These are phyloP conservation scores for Rhagonycha fulva DNA, from an alignment of 2,888 invertebrate genomes.

Conservation along the genomic window DNA sequence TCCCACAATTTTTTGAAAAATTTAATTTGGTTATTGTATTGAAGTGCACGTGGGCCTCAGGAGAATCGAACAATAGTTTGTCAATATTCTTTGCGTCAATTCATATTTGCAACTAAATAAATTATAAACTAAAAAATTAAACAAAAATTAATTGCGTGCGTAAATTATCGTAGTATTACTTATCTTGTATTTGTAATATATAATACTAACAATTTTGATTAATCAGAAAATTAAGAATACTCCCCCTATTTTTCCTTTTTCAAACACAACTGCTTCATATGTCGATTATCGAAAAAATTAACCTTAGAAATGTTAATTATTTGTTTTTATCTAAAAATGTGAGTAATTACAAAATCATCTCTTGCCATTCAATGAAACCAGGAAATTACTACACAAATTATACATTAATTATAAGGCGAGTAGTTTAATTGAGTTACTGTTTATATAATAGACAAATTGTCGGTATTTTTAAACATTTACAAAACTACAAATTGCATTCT, in stretches of 20 bases:
- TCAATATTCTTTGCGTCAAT: slow-evolving; percentile 2
- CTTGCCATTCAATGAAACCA: background rate
- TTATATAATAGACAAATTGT: background rate
- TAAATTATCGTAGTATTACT: background rate
- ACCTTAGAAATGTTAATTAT: background rate
- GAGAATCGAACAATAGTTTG: background rate
- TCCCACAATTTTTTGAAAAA: background rate
- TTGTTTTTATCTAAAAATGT: background rate
- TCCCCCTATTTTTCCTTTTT: background rate
- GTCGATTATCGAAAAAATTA: background rate
- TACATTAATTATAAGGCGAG: background rate
- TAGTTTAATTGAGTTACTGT: background rate
- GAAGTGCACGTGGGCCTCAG: background rate
- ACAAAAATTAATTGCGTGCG: slow-evolving; percentile 8
- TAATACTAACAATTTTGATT: background rate
- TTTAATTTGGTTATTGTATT: background rate
- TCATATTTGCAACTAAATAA: background rate
- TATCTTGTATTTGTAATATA: background rate
- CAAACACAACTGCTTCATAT: background rate
- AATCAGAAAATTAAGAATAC: background rate
- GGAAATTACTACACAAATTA: background rate
- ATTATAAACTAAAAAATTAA: slow-evolving; percentile 9
- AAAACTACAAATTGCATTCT: background rate
- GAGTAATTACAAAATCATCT: background rate
- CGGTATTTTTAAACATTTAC: background rate